Evolutionary conservation across 2,888 invertebrate genomes (phyloP).

Genomic region (Plutella xylostella): DNA sequence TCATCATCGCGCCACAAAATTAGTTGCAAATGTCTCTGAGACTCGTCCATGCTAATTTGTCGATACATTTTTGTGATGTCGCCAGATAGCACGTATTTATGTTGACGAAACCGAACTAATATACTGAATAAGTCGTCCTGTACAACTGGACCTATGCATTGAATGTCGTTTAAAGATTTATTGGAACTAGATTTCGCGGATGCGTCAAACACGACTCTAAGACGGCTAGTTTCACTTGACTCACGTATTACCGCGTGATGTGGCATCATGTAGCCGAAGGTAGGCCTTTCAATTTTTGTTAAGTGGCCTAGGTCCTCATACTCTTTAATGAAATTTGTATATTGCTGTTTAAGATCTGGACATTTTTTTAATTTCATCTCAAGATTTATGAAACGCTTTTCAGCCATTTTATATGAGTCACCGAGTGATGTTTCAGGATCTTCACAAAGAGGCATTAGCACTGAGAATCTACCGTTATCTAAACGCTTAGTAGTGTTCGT

Average conservation of each 20-base stretch:
- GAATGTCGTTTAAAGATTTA: conserved; percentile 8
- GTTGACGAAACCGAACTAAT: conserved; percentile 2
- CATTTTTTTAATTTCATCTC: neutral
- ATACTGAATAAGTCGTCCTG: conserved; percentile 7
- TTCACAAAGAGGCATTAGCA: neutral
- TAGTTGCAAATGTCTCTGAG: conserved; percentile 4
- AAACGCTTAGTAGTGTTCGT: neutral
- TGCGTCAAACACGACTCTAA: conserved; percentile 21
- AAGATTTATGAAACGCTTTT: neutral
- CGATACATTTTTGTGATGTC: conserved; percentile 21
- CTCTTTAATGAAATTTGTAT: conserved; percentile 14
- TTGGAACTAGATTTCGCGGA: conserved; percentile 19
- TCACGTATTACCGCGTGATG: conserved; percentile 18
- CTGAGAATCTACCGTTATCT: neutral
- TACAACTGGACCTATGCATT: conserved; percentile 8
- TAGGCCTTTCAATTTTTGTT: too few species aligned
- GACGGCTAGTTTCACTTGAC: conserved; percentile 17
- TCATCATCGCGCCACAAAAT: conserved; percentile 10
- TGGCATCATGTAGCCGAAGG: too few species aligned
- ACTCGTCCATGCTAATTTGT: neutral
- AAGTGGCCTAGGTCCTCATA: conserved; percentile 14
- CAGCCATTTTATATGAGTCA: neutral
- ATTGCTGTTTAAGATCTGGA: neutral
- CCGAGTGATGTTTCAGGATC: neutral
- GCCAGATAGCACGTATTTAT: conserved; percentile 4